Conservation (phyloP, 53 echinoderm and acorn worm genomes). For the Crossaster papposus region DNA sequence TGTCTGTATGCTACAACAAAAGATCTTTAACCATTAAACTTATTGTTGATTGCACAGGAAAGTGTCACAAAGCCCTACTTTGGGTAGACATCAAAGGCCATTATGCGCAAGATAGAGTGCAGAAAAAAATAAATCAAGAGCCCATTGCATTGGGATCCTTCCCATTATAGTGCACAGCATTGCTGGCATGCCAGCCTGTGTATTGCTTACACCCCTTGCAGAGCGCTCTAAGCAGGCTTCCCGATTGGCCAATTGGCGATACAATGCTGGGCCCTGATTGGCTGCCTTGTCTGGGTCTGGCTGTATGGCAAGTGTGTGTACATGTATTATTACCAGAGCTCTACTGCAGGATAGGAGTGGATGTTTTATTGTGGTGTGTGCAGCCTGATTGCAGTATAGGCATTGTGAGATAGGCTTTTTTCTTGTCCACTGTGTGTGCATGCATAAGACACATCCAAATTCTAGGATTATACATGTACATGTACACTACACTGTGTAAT, state of each 20-base stretch:
- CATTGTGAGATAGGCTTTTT: constrained; percentile 56
- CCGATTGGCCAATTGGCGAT: constrained; percentile 46
- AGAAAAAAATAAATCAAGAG: neutral
- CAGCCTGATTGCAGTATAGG: constrained; percentile 39
- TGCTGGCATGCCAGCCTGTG: neutral
- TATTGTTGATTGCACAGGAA: constrained; percentile 35
- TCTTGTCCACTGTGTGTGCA: neutral
- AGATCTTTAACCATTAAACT: constrained; percentile 8
- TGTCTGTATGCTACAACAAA: neutral
- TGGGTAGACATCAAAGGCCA: constrained; percentile 56
- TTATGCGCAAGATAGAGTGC: constrained; percentile 29
- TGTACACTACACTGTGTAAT: constrained; percentile 24
- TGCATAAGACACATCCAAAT: constrained; percentile 30
- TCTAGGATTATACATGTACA: constrained; percentile 49
- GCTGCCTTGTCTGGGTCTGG: neutral
- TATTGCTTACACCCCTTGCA: neutral
- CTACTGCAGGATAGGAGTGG: neutral
- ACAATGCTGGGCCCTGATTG: constrained; percentile 41
- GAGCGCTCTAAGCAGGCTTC: constrained; percentile 36
- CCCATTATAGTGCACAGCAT: neutral
- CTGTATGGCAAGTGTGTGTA: constrained; percentile 41
- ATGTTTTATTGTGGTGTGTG: constrained; percentile 17
- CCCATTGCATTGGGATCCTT: constrained; percentile 10
- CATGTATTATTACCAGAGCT: neutral
- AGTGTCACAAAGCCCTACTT: constrained; percentile 53